phyloP scores from a whole-genome alignment of 2,797 vertebrate genomes.

The Phrynocephalus forsythii region DNA sequence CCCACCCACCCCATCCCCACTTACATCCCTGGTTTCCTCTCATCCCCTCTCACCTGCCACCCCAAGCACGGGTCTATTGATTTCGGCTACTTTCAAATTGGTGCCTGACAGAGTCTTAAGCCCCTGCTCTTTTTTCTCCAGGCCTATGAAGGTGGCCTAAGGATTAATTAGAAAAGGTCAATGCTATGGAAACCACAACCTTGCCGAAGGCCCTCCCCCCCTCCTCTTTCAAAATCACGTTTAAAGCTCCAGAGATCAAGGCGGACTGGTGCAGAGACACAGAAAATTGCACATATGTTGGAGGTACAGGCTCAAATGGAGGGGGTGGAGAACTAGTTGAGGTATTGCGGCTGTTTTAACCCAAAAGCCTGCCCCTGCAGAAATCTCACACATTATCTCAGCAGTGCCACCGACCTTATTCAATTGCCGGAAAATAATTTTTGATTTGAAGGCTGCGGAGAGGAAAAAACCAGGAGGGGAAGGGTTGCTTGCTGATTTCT shows the following conservation, averaged over 20 bases:
- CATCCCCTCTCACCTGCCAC: slow-evolving; percentile 20
- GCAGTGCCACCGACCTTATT: slow-evolving; percentile 68
- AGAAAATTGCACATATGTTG: slow-evolving; percentile 52
- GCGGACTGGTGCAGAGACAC: slow-evolving; percentile 47
- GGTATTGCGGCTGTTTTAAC: slow-evolving; percentile 56
- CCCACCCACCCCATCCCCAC: neutral
- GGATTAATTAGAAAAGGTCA: slow-evolving; percentile 61
- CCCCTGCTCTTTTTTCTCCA: slow-evolving; percentile 34
- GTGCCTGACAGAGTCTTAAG: slow-evolving; percentile 53
- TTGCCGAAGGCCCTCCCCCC: neutral
- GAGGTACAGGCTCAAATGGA: slow-evolving; percentile 45
- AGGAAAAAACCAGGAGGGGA: slow-evolving; percentile 43
- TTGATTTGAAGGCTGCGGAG: slow-evolving; percentile 58
- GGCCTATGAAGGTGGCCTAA: slow-evolving; percentile 41
- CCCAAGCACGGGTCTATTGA: slow-evolving; percentile 39
- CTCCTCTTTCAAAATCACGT: slow-evolving; percentile 50
- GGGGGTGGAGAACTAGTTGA: slow-evolving; percentile 42
- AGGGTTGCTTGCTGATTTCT: slow-evolving; percentile 58
- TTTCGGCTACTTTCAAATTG: slow-evolving; percentile 47
- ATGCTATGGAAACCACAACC: slow-evolving; percentile 47
- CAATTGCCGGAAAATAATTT: slow-evolving; percentile 65
- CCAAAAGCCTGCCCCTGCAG: slow-evolving; percentile 58
- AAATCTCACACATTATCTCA: slow-evolving; percentile 65
- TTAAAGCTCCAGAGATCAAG: slow-evolving; percentile 74
- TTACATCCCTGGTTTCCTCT: slow-evolving; percentile 6